Evolutionary conservation across 2,113 vertebrate genomes (phyloP).

Genomic region (Glaucidium brasilianum): DNA sequence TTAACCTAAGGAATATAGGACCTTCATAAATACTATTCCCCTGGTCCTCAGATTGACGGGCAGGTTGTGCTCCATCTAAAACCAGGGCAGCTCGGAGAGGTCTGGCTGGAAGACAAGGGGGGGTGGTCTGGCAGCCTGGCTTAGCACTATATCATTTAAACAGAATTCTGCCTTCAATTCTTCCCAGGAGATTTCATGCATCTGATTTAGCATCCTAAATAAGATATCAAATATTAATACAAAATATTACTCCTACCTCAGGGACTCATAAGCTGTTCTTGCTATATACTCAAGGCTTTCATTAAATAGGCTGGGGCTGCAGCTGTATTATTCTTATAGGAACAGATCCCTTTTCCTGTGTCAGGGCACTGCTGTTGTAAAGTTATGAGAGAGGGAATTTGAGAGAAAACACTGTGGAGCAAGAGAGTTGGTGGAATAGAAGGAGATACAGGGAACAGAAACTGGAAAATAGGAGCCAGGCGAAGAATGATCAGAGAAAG

Average conservation of each 20-base stretch:
- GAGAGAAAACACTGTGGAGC: background rate
- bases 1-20: background rate
- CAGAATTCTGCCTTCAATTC: background rate
- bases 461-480: background rate
- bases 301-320: slow-evolving; percentile 52
- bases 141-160: slow-evolving; percentile 32
- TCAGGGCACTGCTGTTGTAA: background rate
- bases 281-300: slow-evolving; percentile 22
- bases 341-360: slow-evolving; percentile 33
- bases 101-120: slow-evolving; percentile 2
- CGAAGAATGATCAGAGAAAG: background rate
- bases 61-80: background rate
- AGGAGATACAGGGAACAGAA: background rate
- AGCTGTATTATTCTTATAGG: slow-evolving; percentile 32
- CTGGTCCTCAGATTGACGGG: background rate
- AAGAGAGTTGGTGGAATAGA: background rate
- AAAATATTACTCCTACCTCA: slow-evolving; percentile 57
- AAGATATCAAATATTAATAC: slow-evolving; percentile 69
- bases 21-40: background rate
- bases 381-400: background rate
- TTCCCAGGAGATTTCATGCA: slow-evolving; percentile 36
- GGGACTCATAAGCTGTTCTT: slow-evolving; percentile 34
- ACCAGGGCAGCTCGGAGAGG: background rate
- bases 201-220: slow-evolving; percentile 64
- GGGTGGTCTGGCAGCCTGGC: background rate